These are phyloP conservation scores for Platerodrilus igneus DNA, from an alignment of 2,888 invertebrate genomes.

Conservation along the genomic window DNA sequence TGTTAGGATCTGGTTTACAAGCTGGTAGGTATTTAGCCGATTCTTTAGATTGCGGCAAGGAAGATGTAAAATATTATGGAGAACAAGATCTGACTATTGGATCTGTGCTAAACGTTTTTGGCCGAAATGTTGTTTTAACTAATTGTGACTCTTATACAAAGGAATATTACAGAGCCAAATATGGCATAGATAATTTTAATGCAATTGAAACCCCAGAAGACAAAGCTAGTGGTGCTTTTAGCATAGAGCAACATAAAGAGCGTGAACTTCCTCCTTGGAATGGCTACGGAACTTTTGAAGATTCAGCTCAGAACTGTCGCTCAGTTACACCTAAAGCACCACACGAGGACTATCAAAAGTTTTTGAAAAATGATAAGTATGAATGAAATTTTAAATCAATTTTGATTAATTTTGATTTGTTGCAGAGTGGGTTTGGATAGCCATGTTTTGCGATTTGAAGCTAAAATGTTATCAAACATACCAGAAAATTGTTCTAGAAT, in stretches of 20 bases:
- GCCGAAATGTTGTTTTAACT: slow-evolving; percentile 72
- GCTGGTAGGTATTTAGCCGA: slow-evolving; percentile 56
- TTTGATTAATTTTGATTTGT: slow-evolving; percentile 25
- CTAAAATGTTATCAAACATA: slow-evolving; percentile 68
- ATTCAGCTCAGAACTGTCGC: slow-evolving; percentile 82
- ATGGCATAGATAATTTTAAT: slow-evolving; percentile 59
- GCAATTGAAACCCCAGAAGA: slow-evolving; percentile 52
- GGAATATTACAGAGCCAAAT: slow-evolving; percentile 65
- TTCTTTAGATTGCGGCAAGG: slow-evolving; percentile 52
- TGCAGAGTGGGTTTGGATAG: slow-evolving; percentile 67
- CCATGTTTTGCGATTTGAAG: slow-evolving; percentile 73
- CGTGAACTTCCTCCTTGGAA: slow-evolving; percentile 79
- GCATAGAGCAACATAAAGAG: slow-evolving; percentile 40
- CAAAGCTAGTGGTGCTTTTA: slow-evolving; percentile 36
- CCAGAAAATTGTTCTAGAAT: slow-evolving; percentile 60
- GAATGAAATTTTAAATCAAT: not conserved
- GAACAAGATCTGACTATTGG: slow-evolving; percentile 82
- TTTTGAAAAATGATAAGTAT: slow-evolving; percentile 72
- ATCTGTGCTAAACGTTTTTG: slow-evolving; percentile 73
- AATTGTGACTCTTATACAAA: slow-evolving; percentile 84
- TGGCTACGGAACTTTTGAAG: slow-evolving; percentile 84
- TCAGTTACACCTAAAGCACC: slow-evolving; percentile 76
- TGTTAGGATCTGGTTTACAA: slow-evolving; percentile 54
- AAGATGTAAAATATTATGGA: slow-evolving; percentile 52
- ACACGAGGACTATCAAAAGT: slow-evolving; percentile 72